Conservation (phyloP, 2,797 vertebrate species). For the Epinephelus malabaricus region DNA sequence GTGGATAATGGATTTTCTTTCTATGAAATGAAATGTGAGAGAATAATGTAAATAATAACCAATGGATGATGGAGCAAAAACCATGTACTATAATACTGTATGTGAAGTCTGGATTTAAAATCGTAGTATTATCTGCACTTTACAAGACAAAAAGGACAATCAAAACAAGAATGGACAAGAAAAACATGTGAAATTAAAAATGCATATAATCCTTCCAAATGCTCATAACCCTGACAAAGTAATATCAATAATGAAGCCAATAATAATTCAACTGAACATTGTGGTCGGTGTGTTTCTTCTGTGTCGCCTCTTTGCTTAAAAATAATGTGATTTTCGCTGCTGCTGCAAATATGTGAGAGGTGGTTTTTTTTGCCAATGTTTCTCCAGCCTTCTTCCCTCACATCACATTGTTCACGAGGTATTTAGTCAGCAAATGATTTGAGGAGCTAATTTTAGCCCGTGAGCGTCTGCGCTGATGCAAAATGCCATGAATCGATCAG, state of each 20-base stretch:
- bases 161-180: constrained; percentile 69
- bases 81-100: constrained; percentile 79
- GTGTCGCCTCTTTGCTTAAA: constrained; percentile 27
- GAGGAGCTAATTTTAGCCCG: constrained; percentile 72
- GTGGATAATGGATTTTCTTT: constrained; percentile 82
- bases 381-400: constrained; percentile 15
- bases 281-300: constrained; percentile 78
- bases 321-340: background rate
- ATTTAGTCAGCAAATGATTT: constrained; percentile 67
- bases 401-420: constrained; percentile 30
- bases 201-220: constrained; percentile 83
- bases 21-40: constrained; percentile 83
- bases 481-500: constrained; percentile 75
- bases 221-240: constrained; percentile 81
- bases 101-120: constrained; percentile 81
- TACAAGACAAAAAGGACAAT: constrained; percentile 86
- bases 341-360: background rate
- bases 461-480: constrained; percentile 55
- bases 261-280: constrained; percentile 78
- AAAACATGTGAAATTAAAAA: constrained; percentile 70
- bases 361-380: constrained; percentile 35
- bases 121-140: constrained; percentile 87
- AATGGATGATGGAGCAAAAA: constrained; percentile 70
- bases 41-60: constrained; percentile 80
- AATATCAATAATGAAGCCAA: constrained; percentile 85